Evolutionary conservation across 2,797 vertebrate genomes (phyloP), one percentile per base, ranked within the genome.

Genomic region (Arrhamphus sclerolepis): DNA sequence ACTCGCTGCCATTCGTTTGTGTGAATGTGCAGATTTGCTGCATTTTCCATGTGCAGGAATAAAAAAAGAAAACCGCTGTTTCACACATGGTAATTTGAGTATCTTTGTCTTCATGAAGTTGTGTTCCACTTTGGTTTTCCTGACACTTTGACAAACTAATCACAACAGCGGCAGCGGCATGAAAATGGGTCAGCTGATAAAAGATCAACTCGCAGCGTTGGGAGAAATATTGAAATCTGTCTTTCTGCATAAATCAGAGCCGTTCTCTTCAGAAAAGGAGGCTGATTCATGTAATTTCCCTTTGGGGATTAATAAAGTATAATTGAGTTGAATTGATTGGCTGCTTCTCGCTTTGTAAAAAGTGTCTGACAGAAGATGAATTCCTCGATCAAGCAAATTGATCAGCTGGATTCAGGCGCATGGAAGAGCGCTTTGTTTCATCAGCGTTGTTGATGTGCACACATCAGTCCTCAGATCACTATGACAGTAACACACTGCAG

Each of bases 131-230:
- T 52, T 54, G 16, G 6, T 38, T 38, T 38, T 51, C 51, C 26
- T 31, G 34, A 31, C 49, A 55, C 72, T 77, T 70, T 68, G 75
- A 75, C 65, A 66, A 54, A 74, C 77, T 28, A 68, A 72, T 81
- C 66, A 44, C 46, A 5, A 10, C 29, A 17, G 59, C 53, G 13
- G 31, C 28, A 34, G 52, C 46, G 22, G 26, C 34, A 29, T 53
- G 34, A 70, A 82, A 80, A 63, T 61, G 50, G 70, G 66, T 80
- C 76, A 64, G 48, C 43, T 68, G 69, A 77, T 70, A 56, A 46
- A 50, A 43, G 47, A 74, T 66, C 22, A 43, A 75, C 43, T 40
- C 13, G n/a, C 8, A 44, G 66, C 63, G 76, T 59, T 46, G 48
- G 42, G 62, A 66, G 62, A 69, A 60, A 50, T 75, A 76, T 60